Evolutionary conservation across 2,888 invertebrate species (phyloP), one percentile per base, ranked within the genome.

Genomic region (Ellobium chinense): DNA sequence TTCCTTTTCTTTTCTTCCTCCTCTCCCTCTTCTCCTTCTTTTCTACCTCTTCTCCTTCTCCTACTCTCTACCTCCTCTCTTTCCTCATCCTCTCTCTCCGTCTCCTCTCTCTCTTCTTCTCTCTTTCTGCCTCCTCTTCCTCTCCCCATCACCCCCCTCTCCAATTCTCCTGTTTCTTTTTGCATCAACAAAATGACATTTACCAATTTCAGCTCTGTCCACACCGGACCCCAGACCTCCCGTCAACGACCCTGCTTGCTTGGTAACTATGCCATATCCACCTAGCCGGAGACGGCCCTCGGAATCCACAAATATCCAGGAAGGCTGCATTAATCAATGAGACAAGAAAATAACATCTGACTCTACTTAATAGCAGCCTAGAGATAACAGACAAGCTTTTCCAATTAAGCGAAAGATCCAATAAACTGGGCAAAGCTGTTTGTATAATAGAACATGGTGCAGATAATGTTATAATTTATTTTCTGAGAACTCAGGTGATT

Each of bases 231-330:
- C 31, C 36, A 24, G n/a, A 4, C 21, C 21, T 18, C 58, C 56
- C n/a, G 46, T 3, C 0, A 58, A 54, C 56, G 46, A 1, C n/a
- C 70, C 70, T 62, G 62, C 31, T 2, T 29, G 34, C 34, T 34
- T 39, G n/a, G 78, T 73, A 5, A 69, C 62, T 5, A 83, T 54
- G 18, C 83, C 83, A 39, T 77, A 83, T 3, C 83, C 90, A 29
- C 88, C 86, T 36, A 91, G 81, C 31, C 87, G 83, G 3, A 91
- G 58, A 39, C 88, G 87, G 5, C 89, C 91, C 4, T 89, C 85
- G 2, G 84, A 69, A 70, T 90, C 90, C 14, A 91, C 85, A 21
- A 90, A 85, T 24, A 91, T 85, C 78, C 90, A 90, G 39, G 86
- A 87, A 1, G 91, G 91, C 90, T 91, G 75, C 21, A 36, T 14